These are phyloP conservation scores for Perizoma flavofasciatum DNA, from an alignment of 2,888 invertebrate genomes.

Conservation along the genomic window DNA sequence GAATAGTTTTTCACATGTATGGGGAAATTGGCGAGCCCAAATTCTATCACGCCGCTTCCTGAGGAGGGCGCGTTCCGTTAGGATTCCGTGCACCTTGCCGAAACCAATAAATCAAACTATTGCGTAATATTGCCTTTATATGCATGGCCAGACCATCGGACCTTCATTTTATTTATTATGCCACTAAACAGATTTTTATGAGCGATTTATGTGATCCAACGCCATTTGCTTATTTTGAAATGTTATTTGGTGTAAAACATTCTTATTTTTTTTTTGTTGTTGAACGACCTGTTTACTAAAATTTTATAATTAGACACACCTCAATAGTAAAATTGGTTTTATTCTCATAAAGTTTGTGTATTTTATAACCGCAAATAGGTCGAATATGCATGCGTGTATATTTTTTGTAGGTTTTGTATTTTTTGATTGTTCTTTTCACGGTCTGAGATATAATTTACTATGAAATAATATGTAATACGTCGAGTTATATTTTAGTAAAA, in stretches of 20 bases:
- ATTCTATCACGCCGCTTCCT: slow-evolving; percentile 71
- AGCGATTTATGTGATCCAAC: slow-evolving; percentile 60
- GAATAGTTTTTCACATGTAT: slow-evolving; percentile 75
- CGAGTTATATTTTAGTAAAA: slow-evolving; percentile 61
- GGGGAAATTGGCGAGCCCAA: slow-evolving; percentile 73
- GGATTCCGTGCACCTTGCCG: slow-evolving; percentile 77
- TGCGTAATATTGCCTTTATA: slow-evolving; percentile 77
- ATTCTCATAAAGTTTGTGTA: too few species aligned
- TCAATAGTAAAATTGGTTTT: slow-evolving; percentile 1
- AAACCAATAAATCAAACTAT: slow-evolving; percentile 81
- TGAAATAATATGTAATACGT: slow-evolving; percentile 63
- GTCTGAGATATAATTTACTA: slow-evolving; percentile 52
- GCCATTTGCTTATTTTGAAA: slow-evolving; percentile 48
- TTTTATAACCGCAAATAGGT: too few species aligned
- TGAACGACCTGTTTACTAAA: slow-evolving; percentile 34
- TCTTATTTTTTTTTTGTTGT: slow-evolving; percentile 37
- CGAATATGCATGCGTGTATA: too few species aligned
- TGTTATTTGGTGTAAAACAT: slow-evolving; percentile 44
- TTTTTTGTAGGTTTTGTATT: neutral
- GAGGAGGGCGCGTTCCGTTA: slow-evolving; percentile 66
- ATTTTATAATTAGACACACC: neutral
- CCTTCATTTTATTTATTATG: slow-evolving; percentile 75
- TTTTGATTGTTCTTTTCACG: neutral
- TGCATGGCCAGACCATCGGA: slow-evolving; percentile 69
- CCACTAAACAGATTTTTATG: slow-evolving; percentile 73